Evolutionary conservation across 2,888 invertebrate genomes (phyloP), one percentile per base, ranked within the genome.

Genomic region (Meta bourneti): DNA sequence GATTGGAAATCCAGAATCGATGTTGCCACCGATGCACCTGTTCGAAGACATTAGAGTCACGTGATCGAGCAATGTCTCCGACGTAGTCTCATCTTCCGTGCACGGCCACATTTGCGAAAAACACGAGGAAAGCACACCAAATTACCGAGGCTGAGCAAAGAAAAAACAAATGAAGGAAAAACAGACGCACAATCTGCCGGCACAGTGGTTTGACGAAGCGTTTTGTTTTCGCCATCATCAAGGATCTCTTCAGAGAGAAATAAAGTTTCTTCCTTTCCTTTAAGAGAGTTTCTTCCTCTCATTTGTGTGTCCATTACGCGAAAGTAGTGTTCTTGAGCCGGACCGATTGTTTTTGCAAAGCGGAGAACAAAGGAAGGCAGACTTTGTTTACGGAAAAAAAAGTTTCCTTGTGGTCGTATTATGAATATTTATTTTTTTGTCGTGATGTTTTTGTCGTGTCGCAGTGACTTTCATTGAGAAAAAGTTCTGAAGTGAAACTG

Each of bases 311-410:
- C 19, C 71, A n/a, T 13, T 34, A 13, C 20, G 34, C 20, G 34
- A 74, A 34, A 20, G 34, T 48, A 48, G 13, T 74, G 20, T 48
- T 77, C 19, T 78, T 19, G 19, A 78, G 49, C 19, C 51, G 34
- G 78, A 74, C 78, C 78, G 78, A 78, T 78, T 78, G 78, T 78
- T 78, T 48, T 52, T 16, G 52, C 49, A 78, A 52, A 11, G 74
- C 9, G 19, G 16, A 16, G 19, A 78, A 78, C 51, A 49, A 78
- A 78, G 51, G 51, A 51, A 78, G 19, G 78, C 16, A 78, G 51
- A 51, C 51, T 51, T 78, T 78, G 51, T 49, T 78, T 49, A 51
- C 51, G 16, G 77, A 51, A 78, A 78, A 78, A 78, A 78, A 51
- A 78, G 34, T 34, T 78, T 51, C 9, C 78, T 52, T 34, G 34